phyloP scores from a whole-genome alignment of 2,888 invertebrate genomes.

The Carpatolechia fugitivella region DNA sequence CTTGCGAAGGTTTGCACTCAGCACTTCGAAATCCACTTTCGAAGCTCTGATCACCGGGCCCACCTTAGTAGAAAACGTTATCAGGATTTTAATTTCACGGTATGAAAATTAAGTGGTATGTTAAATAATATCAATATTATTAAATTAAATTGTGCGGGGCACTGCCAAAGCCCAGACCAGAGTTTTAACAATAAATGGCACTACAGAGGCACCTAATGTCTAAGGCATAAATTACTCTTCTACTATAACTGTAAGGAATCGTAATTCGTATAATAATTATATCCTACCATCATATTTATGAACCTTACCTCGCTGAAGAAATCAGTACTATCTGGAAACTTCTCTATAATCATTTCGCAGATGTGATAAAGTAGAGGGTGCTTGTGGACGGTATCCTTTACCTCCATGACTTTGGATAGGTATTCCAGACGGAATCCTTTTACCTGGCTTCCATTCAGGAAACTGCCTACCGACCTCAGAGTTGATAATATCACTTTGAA shows the following conservation, averaged over 20 bases:
- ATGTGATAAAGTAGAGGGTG: constrained; percentile 98
- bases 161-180: no score
- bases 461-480: constrained; percentile 96
- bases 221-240: no score
- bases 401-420: constrained; percentile 97
- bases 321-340: constrained; percentile 96
- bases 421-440: constrained; percentile 99
- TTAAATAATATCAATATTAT: background rate
- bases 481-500: constrained; percentile 97
- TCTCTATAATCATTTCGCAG: constrained; percentile 98
- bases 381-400: constrained; percentile 99
- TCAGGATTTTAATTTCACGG: constrained; percentile 23
- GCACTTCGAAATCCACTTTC: constrained; percentile 96
- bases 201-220: no score
- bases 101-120: background rate
- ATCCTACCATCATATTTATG: background rate
- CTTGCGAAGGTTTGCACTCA: constrained; percentile 90
- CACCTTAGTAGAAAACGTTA: constrained; percentile 72
- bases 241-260: no score
- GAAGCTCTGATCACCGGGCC: constrained; percentile 94
- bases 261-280: no score
- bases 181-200: no score
- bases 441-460: constrained; percentile 94
- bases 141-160: no score
- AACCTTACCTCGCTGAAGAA: constrained; percentile 95